Evolutionary conservation across 2,113 vertebrate genomes (phyloP).

Genomic region (Orcinus orca): DNA sequence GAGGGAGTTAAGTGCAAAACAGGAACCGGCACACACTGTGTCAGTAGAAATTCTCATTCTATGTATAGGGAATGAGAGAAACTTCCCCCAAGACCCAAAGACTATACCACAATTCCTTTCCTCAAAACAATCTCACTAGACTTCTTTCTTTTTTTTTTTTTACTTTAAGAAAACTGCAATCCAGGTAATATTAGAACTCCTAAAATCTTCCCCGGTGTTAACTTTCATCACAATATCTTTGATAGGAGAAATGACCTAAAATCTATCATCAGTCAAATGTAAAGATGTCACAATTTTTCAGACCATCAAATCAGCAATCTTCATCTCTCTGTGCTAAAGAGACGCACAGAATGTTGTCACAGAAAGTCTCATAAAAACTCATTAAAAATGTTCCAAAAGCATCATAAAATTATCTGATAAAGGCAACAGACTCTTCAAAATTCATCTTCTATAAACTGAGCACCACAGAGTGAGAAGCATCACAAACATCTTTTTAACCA

Average conservation of each 20-base stretch:
- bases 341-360: background rate
- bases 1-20: background rate
- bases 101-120: background rate
- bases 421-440: conserved; percentile 42
- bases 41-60: background rate
- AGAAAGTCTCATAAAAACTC: conserved; percentile 33
- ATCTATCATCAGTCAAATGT: conserved; percentile 23
- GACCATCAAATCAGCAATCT: conserved; percentile 7
- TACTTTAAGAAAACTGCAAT: background rate
- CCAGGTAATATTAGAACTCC: conserved; percentile 9
- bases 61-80: background rate
- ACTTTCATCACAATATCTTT: background rate
- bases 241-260: background rate
- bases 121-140: background rate
- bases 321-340: background rate
- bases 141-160: background rate
- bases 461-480: background rate
- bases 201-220: background rate
- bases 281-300: conserved; percentile 52
- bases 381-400: background rate
- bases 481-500: background rate
- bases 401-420: conserved; percentile 24
- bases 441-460: conserved; percentile 41
- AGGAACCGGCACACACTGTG: background rate
- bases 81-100: background rate